phyloP scores from a whole-genome alignment of 2,113 vertebrate genomes.

The Corythoichthys haematopterus region DNA sequence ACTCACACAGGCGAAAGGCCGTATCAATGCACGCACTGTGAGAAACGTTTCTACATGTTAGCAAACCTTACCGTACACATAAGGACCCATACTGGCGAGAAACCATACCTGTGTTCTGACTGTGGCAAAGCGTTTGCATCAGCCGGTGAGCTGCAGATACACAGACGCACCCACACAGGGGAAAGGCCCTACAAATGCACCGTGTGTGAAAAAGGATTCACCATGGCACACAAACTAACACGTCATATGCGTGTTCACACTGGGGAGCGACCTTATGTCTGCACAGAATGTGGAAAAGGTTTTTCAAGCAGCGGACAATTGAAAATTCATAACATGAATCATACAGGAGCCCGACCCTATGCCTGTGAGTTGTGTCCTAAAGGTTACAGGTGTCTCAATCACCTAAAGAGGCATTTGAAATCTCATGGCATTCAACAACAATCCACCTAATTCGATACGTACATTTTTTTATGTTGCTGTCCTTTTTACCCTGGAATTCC shows the following conservation, averaged over 20 bases:
- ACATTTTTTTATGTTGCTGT: background rate
- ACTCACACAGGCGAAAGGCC: slow-evolving; percentile 68
- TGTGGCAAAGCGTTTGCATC: slow-evolving; percentile 67
- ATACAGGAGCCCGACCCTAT: slow-evolving; percentile 68
- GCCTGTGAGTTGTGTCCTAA: slow-evolving; percentile 68
- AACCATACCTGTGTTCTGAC: slow-evolving; percentile 60
- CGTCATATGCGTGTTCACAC: slow-evolving; percentile 69
- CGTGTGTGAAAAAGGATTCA: slow-evolving; percentile 65
- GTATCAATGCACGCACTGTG: slow-evolving; percentile 65
- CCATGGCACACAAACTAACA: slow-evolving; percentile 64
- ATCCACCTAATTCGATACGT: background rate
- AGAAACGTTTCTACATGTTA: slow-evolving; percentile 61
- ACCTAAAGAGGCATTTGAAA: slow-evolving; percentile 69
- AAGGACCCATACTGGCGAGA: slow-evolving; percentile 65
- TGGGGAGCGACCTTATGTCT: slow-evolving; percentile 62
- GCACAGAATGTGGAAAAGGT: slow-evolving; percentile 65
- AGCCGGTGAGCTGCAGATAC: slow-evolving; percentile 64
- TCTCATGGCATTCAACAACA: slow-evolving; percentile 38
- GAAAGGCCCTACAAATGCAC: slow-evolving; percentile 65
- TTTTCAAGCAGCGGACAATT: slow-evolving; percentile 56
- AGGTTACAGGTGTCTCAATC: slow-evolving; percentile 68
- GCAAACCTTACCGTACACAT: slow-evolving; percentile 64
- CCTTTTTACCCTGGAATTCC: background rate
- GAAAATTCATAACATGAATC: slow-evolving; percentile 53
- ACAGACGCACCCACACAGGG: slow-evolving; percentile 66